These are phyloP conservation scores for Helarctos malayanus DNA, from an alignment of 2,797 vertebrate genomes.

Conservation along the genomic window DNA sequence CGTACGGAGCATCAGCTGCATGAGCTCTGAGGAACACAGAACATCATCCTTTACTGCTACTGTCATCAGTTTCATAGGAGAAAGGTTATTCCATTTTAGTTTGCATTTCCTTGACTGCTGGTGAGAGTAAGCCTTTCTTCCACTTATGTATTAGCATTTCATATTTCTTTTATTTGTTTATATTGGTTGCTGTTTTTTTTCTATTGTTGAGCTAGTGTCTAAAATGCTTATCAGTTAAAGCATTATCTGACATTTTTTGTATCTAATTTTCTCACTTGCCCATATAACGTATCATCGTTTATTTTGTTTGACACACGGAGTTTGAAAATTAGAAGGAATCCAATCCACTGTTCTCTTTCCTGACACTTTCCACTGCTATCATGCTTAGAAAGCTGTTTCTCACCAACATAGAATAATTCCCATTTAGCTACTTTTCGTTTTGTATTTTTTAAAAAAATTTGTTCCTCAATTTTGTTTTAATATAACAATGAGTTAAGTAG, in stretches of 20 bases:
- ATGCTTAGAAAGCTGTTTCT: conserved; percentile 35
- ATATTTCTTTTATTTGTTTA: conserved; percentile 29
- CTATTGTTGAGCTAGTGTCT: neutral
- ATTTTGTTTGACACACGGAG: neutral
- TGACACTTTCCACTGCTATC: neutral
- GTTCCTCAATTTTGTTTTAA: neutral
- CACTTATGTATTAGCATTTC: neutral
- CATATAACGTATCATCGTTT: conserved; percentile 13
- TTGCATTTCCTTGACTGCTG: neutral
- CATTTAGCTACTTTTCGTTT: neutral
- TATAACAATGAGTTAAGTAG: neutral
- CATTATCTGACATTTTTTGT: neutral
- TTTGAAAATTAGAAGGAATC: conserved; percentile 26
- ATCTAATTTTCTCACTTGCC: neutral
- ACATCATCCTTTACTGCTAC: neutral
- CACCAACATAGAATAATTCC: conserved; percentile 32
- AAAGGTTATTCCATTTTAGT: neutral
- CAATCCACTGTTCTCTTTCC: neutral
- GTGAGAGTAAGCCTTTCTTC: neutral
- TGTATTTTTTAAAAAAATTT: neutral
- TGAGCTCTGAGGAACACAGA: neutral
- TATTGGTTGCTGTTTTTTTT: neutral
- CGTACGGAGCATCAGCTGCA: neutral
- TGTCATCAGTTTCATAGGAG: neutral
- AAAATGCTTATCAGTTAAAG: conserved; percentile 2